Base-by-base conservation (phyloP, 2,888 invertebrate species). In the Dendrolimus pini region DNA sequence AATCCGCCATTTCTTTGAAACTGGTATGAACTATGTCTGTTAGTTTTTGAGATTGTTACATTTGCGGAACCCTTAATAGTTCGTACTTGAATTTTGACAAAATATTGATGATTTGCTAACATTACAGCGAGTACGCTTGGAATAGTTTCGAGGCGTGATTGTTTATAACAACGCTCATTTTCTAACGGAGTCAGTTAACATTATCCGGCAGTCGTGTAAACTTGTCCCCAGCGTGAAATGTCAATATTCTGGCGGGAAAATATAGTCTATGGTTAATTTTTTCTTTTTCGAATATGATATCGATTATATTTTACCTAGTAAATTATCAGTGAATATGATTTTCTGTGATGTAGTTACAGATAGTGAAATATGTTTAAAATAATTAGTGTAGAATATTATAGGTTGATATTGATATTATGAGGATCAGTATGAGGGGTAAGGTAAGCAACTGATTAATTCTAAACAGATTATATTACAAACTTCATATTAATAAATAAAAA, bases 151-250 rank as follows among this genome's bases (percentile, higher is more conserved):
- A 47, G 47, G 65, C 67, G 65, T 65, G 66, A 66, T 71, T 71
- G 71, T 72, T 71, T 71, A 73, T 68, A 74, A 67, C 65, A 66
- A 61, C 63, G 67, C 64, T 66, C 65, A 61, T 64, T 55, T 60
- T 60, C 60, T 61, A 62, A 62, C 61, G 56, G 63, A 68, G 65
- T 70, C 81, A 84, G 84, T 84, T 65, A 70, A 65, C 66, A 73
- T 76, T 74, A 77, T 74, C 69, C 76, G 64, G 67, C 67, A 63
- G 71, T 58, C 63, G 75, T 69, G 78, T 66, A 64, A 69, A 66
- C 77, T 74, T 65, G 80, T 77, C 69, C 60, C 60, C 65, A 68
- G 3, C 18, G 18, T 18, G 18, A 72, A 69, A 74, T 78, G 78
- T 65, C 61, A 70, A 61, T 65, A 70, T 75, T 76, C 72, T 69